Base-by-base conservation (phyloP, 2,888 invertebrate species). In the Caenorhabditis sp. region DNA sequence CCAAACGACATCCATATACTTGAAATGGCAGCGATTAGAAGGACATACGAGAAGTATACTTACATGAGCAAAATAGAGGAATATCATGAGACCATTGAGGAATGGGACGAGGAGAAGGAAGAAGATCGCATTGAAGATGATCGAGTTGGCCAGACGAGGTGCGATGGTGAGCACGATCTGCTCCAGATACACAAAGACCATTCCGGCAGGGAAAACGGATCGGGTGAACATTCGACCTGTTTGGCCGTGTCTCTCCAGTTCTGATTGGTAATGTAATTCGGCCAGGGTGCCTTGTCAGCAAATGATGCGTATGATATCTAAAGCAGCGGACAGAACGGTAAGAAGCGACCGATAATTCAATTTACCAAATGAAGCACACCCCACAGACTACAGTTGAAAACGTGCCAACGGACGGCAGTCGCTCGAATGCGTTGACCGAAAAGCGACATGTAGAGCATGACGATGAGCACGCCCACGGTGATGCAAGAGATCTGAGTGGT, bases 121-220 rank as follows among this genome's bases (percentile, higher is more conserved):
- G 65, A 81, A 80, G 63, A 82, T 76, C 13, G 22, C 24, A 27
- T 82, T 82, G 78, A 82, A 82, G 45, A 78, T 48, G 15, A 73
- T 32, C 7, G 70, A 78, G 50, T 80, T 65, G 26, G 75, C 82
- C 22, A 80, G 30, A 27, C 53, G 39, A 4, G 82, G 82, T 6
- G 73, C 72, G 22, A 80, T 65, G 9, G 77, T 77, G 1, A 82
- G 45, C 7, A 80, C 50, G 52, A 82, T 82, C 35, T 59, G 66
- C 27, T 82, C 82, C 7, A 82, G 37, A 39, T 72, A 80, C 4
- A 82, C 78, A 50, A 82, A 82, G 8, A 82, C 56, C 82, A 82
- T 82, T 41, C 82, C 82, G 5, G 82, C 80, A 5, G 82, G 82
- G 48, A 82, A 82, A 4, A 82, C 75, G 46, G 79, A 80, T 27